A percentile compares a stretch with the other conserved stretches of the same genome.
These are phyloP conservation scores for Gadopsis bispinosus DNA, from an alignment of 2,797 vertebrate genomes.

Conservation along the genomic window DNA sequence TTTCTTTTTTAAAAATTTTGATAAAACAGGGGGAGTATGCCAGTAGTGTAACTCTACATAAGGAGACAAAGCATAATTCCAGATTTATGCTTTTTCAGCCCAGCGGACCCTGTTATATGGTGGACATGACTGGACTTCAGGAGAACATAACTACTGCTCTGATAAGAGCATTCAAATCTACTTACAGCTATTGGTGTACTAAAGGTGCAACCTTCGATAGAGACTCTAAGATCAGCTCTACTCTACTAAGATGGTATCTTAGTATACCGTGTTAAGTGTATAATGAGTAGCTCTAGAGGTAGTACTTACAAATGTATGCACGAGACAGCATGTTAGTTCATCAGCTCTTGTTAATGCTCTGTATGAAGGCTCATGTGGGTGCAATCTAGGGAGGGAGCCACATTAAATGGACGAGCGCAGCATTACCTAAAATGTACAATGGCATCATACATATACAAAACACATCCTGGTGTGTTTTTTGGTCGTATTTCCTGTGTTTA, in stretches of 20 bases:
- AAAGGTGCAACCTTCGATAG: slow-evolving; percentile 44
- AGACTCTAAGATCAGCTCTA: slow-evolving; percentile 48
- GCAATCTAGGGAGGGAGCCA: slow-evolving; percentile 37
- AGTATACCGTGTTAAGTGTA: slow-evolving; percentile 45
- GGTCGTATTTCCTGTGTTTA: not conserved
- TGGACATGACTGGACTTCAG: slow-evolving; percentile 24
- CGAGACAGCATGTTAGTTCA: slow-evolving; percentile 43
- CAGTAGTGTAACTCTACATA: slow-evolving; percentile 7
- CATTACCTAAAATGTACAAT: slow-evolving; percentile 45
- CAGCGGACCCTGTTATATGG: slow-evolving; percentile 27
- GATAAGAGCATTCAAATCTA: slow-evolving; percentile 42
- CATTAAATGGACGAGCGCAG: slow-evolving; percentile 25
- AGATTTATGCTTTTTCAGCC: not conserved
- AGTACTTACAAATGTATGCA: slow-evolving; percentile 80
- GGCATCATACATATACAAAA: slow-evolving; percentile 52
- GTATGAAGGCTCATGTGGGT: slow-evolving; percentile 48
- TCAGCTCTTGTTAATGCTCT: slow-evolving; percentile 68
- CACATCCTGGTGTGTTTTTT: slow-evolving; percentile 30
- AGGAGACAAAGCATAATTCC: not conserved
- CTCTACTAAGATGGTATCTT: slow-evolving; percentile 37
- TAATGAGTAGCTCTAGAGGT: slow-evolving; percentile 79
- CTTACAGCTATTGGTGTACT: slow-evolving; percentile 33
- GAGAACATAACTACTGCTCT: slow-evolving; percentile 33
- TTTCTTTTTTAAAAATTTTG: not conserved
- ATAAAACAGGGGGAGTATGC: not conserved